Base-by-base conservation (phyloP, 2,113 vertebrate species). In the Anarrhichthys ocellatus region DNA sequence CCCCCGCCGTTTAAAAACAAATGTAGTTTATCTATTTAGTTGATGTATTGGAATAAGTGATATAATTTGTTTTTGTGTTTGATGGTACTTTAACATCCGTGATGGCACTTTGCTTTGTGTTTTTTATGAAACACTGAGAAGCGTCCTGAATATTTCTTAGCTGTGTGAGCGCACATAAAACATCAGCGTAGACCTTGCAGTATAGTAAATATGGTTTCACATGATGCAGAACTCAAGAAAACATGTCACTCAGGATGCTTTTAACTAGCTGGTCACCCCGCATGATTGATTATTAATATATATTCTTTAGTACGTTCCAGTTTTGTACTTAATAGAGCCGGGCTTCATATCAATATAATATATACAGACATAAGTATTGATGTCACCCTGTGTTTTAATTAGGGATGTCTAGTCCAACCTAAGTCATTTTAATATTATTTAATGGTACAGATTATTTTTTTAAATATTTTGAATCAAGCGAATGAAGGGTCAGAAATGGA, bases 1-100 rank as follows among this genome's bases (percentile, higher is more conserved):
- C 70, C 24, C 76, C 59, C 42, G 52, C 83, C 78, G 73, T 90
- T 94, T 89, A 84, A 91, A 90, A 92, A 84, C 88, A 91, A 91
- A 88, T 82, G 65, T 89, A 81, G 86, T 92, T 93, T 90, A 93
- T 91, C 83, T 87, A 84, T 92, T 89, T 73, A 85, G 54, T 87
- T 92, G 82, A 91, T 83, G 73, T 81, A 91, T 83, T 85, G 66
- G 64, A 84, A 87, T 82, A 84, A 84, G 77, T 82, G 81, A 78
- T 88, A 71, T 40, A 70, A 90, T 87, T 89, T 84, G 73, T 88
- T 84, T 74, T 73, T 36, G 42, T 15, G 14, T 87, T 82, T 82
- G 81, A 73, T 83, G 67, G 85, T 81, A 48, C 79, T 85, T 87
- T 40, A 82, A 78, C 38, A 59, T 83, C 78, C 65, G 44, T 62